Conservation (phyloP, 1,140 invertebrate genomes). For the Drosophila bipectinata region DNA sequence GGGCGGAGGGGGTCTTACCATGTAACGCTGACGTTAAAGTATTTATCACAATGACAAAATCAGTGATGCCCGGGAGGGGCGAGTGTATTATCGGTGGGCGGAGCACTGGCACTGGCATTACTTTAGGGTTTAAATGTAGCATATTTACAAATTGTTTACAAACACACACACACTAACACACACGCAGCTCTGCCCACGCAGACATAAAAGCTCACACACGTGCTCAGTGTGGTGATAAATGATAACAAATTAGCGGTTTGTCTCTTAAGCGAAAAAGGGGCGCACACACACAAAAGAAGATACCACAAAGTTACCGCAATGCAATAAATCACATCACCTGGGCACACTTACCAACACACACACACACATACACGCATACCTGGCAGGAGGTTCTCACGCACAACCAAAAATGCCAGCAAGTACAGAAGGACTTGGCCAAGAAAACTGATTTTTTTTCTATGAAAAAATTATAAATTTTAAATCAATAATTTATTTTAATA, state of each 20-base stretch:
- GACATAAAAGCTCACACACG: slow-evolving; percentile 11
- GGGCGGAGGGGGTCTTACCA: slow-evolving; percentile 25
- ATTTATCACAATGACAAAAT: slow-evolving; percentile 78
- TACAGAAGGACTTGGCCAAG: slow-evolving; percentile 18
- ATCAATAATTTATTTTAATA: no score
- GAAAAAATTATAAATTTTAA: no score
- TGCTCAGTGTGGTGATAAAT: slow-evolving; percentile 68
- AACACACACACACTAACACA: slow-evolving; percentile 54
- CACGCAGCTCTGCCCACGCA: slow-evolving; percentile 9
- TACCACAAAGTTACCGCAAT: slow-evolving; percentile 75
- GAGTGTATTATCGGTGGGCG: slow-evolving; percentile 2
- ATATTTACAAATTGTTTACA: slow-evolving; percentile 77
- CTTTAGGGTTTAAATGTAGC: slow-evolving; percentile 75
- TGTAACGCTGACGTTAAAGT: slow-evolving; percentile 67
- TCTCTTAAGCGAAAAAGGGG: slow-evolving; percentile 71
- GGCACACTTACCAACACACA: slow-evolving; percentile 27
- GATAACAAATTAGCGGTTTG: slow-evolving; percentile 78
- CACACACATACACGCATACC: slow-evolving; percentile 6
- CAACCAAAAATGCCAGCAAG: slow-evolving; percentile 18
- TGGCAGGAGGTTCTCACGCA: slow-evolving; percentile 15
- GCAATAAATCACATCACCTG: slow-evolving; percentile 77
- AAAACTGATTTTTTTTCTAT: no score
- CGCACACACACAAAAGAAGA: slow-evolving; percentile 17
- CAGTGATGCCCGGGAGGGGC: slow-evolving; percentile 23
- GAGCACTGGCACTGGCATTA: slow-evolving; percentile 39